These are phyloP conservation scores for Xenopus tropicalis DNA, from an alignment of 2,113 vertebrate genomes.

Conservation along the genomic window UCB_Xtro_10.0 CM004450.2:127118001-127118500, in stretches of 20 bases:
- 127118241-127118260: slow-evolving; percentile 20
- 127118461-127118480: not conserved
- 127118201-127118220: not conserved
- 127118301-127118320: slow-evolving; percentile 39
- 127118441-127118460: slow-evolving; percentile 45
- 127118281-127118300: slow-evolving; percentile 40
- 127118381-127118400: slow-evolving; percentile 44
- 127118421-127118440: slow-evolving; percentile 49
- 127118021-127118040: not conserved
- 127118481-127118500: not conserved
- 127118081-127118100: not conserved
- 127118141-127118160: no score
- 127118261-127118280: slow-evolving; percentile 6
- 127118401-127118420: slow-evolving; percentile 34
- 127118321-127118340: slow-evolving; percentile 49
- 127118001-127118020: slow-evolving; percentile 15
- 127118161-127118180: no score
- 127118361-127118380: slow-evolving; percentile 52
- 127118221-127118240: not conserved
- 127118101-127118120: no score
- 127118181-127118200: no score
- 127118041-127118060: not conserved
- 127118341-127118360: slow-evolving; percentile 54
- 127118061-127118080: not conserved
- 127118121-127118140: no score